Base-by-base conservation (phyloP, 1,140 invertebrate species). In the Drosophila cardini region DNA sequence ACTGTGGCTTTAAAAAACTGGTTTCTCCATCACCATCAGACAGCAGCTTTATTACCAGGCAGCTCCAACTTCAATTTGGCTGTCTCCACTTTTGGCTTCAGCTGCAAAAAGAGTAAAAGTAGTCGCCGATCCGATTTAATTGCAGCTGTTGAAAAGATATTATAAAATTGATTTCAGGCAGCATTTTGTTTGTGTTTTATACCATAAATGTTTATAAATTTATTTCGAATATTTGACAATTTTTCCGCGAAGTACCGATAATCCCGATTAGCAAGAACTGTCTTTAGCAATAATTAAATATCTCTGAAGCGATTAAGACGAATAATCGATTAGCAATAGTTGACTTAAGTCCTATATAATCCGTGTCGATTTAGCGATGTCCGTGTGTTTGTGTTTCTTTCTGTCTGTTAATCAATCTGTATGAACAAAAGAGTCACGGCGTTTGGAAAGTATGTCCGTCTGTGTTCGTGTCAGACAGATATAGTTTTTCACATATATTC, bases 121-220 rank as follows among this genome's bases (percentile, higher is more conserved):
- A 68, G 77, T 55, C 52, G 52, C 18, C 34, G 52, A 2, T 16
- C 55, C 56, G 69, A 63, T 65, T 48, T 56, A 64, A 53, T 60
- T 76, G 70, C 80, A 80, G 63, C 84, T 83, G 77, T 70, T 75
- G 69, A 80, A 63, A 72, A 74, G 61, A 63, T 77, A 75, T 84
- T 89, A 84, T 89, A 89, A 89, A 89, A 89, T 84, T 77, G 72
- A 84, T 80, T 71, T 70, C 67, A 72, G 73, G 61, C 76, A 73
- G 83, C 64, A 79, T 82, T 78, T 87, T 69, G 78, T 82, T 86
- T 70, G 61, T 76, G 70, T 46, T 87, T 87, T 73, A 87, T 64
- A 4, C 21, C 21, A 26, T 26, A 26, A 0, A 26, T 26, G 21
- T 26, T 26, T 26, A 83, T 83, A 86, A 86, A 87, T 76, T 78